Evolutionary conservation across 2,888 invertebrate genomes (phyloP).

Genomic region (Dolichopus griseipennis): DNA sequence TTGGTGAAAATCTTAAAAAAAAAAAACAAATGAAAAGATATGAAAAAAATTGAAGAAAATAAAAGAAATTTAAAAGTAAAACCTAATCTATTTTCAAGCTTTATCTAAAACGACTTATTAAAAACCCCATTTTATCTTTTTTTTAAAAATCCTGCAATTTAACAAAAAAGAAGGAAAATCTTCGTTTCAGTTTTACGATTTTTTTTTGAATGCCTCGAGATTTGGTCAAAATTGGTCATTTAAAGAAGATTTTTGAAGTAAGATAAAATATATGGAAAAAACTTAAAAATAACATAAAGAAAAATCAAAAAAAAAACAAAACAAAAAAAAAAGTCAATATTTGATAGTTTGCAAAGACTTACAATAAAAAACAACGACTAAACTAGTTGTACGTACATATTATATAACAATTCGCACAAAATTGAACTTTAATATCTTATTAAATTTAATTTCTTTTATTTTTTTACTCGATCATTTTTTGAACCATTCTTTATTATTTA

Average conservation of each 20-base stretch:
- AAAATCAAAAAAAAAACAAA: background rate
- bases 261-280: slow-evolving; percentile 18
- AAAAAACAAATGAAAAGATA: background rate
- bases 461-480: too few relatives aligned
- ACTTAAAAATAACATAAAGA: slow-evolving; percentile 17
- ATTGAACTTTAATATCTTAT: background rate
- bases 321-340: slow-evolving; percentile 10
- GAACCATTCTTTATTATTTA: too few relatives aligned
- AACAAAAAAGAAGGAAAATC: slow-evolving; percentile 18
- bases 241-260: slow-evolving; percentile 23
- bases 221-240: slow-evolving; percentile 25
- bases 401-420: background rate
- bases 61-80: background rate
- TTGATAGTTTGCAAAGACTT: background rate
- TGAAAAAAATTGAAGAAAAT: too few relatives aligned
- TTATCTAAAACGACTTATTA: slow-evolving; percentile 23
- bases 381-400: background rate
- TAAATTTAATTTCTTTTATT: background rate
- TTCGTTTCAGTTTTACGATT: slow-evolving; percentile 22
- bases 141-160: slow-evolving; percentile 25
- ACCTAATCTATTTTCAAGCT: slow-evolving; percentile 17
- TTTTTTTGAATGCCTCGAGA: slow-evolving; percentile 22
- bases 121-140: slow-evolving; percentile 22
- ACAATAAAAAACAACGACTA: background rate
- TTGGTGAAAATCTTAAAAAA: background rate